Conservation (phyloP, 2,888 invertebrate species). For the Anarsia innoxiella region DNA sequence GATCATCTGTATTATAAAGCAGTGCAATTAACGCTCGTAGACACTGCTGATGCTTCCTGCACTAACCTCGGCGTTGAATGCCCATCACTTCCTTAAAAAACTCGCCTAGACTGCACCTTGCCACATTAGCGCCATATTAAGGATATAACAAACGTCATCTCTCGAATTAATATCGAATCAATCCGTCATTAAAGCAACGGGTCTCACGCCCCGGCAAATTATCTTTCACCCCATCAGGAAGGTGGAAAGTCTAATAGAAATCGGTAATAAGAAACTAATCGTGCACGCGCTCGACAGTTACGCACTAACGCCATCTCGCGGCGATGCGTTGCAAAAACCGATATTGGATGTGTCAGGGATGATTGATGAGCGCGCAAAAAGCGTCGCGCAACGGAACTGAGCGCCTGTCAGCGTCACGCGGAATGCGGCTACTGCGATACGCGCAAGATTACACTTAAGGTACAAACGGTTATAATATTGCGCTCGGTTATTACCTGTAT, state of each 20-base stretch:
- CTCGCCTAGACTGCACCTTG: constrained; percentile 40
- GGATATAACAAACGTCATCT: constrained; percentile 46
- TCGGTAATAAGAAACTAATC: constrained; percentile 70
- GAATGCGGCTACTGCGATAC: constrained; percentile 13
- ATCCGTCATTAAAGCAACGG: constrained; percentile 64
- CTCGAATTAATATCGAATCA: constrained; percentile 72
- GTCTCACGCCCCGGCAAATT: constrained; percentile 67
- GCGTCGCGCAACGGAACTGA: constrained; percentile 54
- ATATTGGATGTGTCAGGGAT: constrained; percentile 74
- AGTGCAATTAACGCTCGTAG: too few relatives aligned
- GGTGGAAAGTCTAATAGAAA: constrained; percentile 73
- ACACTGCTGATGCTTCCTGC: too few relatives aligned
- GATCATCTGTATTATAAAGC: too few relatives aligned
- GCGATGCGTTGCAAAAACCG: constrained; percentile 53
- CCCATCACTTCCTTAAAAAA: constrained; percentile 31
- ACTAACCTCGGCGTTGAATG: too few relatives aligned
- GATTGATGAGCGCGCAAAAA: constrained; percentile 69
- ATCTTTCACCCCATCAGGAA: constrained; percentile 70
- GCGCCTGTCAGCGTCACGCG: constrained; percentile 41
- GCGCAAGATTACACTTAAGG: too few relatives aligned
- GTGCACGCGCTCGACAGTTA: constrained; percentile 47
- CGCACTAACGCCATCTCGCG: constrained; percentile 41
- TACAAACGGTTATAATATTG: too few relatives aligned
- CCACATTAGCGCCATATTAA: constrained; percentile 22
- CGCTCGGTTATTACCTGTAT: too few relatives aligned